These are phyloP conservation scores for Erannis defoliaria DNA, from an alignment of 2,888 invertebrate species.

Conservation along the genomic window DNA sequence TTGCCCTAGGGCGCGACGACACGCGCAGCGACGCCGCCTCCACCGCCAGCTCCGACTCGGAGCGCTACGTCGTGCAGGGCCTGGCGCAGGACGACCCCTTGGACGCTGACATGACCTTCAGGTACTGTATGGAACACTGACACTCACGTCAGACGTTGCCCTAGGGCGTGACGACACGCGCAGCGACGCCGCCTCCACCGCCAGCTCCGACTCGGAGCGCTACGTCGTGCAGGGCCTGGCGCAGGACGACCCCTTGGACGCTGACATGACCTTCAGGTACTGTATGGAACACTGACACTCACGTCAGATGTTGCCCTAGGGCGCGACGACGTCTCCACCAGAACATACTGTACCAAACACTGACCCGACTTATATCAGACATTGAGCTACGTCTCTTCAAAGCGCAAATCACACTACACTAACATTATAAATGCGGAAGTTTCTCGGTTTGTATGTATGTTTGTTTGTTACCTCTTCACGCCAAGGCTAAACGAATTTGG, in stretches of 20 bases:
- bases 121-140: conserved; percentile 59
- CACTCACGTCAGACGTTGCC: not conserved
- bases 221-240: conserved; percentile 92
- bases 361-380: too few species aligned
- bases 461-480: too few species aligned
- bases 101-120: conserved; percentile 90
- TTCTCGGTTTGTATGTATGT: too few species aligned
- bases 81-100: conserved; percentile 89
- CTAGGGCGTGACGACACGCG: conserved; percentile 22
- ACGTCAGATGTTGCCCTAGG: not conserved
- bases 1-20: not conserved
- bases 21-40: too few species aligned
- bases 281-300: too few species aligned
- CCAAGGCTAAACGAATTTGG: too few species aligned
- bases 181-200: conserved; percentile 91
- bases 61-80: conserved; percentile 93
- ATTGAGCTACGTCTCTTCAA: too few species aligned
- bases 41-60: conserved; percentile 95
- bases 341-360: too few species aligned
- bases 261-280: conserved; percentile 90
- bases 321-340: conserved; percentile 86
- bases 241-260: conserved; percentile 88
- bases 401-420: too few species aligned
- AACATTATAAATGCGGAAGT: too few species aligned
- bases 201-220: conserved; percentile 95